Evolutionary conservation across 2,888 invertebrate genomes (phyloP), one percentile per base, ranked within the genome.

Genomic region (Pollenia angustigena): DNA sequence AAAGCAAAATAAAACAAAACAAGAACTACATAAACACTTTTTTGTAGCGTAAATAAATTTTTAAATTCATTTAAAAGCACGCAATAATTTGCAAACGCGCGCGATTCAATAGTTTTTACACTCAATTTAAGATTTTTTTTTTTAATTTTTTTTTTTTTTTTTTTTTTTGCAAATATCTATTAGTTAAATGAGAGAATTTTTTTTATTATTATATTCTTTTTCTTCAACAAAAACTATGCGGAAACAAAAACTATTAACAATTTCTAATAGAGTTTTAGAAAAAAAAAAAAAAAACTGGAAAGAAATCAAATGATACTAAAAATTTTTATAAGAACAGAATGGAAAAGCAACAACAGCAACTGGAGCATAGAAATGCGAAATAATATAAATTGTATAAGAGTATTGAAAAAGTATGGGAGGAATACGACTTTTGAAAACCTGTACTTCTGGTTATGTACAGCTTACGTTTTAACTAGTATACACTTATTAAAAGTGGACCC

Each of bases 241-340:
- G 86, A 84, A 87, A 83, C 40, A 32, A 66, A 80, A 85, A 76
- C 81, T 69, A 69, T 69, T 69, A 80, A 69, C 23, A 60, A 68
- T 66, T 79, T 84, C 50, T 79, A 79, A 74, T 72, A 75, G 81
- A 83, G 32, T 48, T 68, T 66, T 16, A n/a, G 42, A 16, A 66
- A 60, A 74, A 75, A 18, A 18, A 18, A 18, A 18, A 23, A 23
- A n/a, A 69, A 68, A 82, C 14, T 11, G 18, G 64, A 71, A 64
- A 46, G 40, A 81, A 66, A 16, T 52, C 9, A 48, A 80, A 16
- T 44, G 50, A 32, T 32, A 32, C 32, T 32, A 32, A 32, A 32
- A 4, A 6, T 32, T 32, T 32, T 32, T 32, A 32, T 32, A 18
- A 48, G n/a, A 23, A 75, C 32, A 56, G 72, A 75, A 81, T 48